Evolutionary conservation across 1,140 invertebrate species (phyloP).

Genomic region (Drosophila yakuba): DNA sequence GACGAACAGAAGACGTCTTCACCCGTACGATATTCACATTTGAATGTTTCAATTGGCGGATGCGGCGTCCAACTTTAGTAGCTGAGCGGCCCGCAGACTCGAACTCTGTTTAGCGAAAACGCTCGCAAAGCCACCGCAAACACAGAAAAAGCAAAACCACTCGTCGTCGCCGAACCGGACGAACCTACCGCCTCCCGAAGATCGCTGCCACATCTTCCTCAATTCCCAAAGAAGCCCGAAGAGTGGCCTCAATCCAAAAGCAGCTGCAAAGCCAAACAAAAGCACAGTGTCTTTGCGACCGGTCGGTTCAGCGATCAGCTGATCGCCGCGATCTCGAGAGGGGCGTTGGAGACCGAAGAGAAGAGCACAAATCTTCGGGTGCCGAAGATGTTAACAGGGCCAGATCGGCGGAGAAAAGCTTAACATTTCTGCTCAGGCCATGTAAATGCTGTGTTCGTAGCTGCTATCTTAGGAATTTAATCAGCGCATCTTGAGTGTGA

Average conservation of each 20-base stretch:
- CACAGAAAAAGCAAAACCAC: conserved; percentile 48
- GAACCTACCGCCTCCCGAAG: conserved; percentile 56
- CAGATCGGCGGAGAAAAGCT: not conserved
- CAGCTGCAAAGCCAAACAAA: conserved; percentile 43
- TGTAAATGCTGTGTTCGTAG: not conserved
- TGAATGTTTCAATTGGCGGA: conserved; percentile 84
- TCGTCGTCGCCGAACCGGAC: conserved; percentile 21
- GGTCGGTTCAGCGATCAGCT: conserved; percentile 69
- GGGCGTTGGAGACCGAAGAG: conserved; percentile 10
- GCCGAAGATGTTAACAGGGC: conserved; percentile 19
- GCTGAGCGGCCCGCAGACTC: conserved; percentile 61
- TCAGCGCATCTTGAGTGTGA: not conserved
- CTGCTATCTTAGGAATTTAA: conserved; percentile 7
- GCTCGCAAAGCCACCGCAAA: conserved; percentile 45
- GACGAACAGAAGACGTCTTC: conserved; percentile 83
- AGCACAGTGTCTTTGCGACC: conserved; percentile 54
- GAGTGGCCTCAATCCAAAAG: conserved; percentile 31
- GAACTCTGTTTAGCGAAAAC: conserved; percentile 63
- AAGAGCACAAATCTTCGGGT: conserved; percentile 24
- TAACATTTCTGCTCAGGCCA: conserved; percentile 32
- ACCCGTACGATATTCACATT: conserved; percentile 84
- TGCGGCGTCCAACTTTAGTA: conserved; percentile 83
- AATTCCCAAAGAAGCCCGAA: conserved; percentile 45
- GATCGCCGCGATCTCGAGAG: conserved; percentile 21
- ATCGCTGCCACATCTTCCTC: conserved; percentile 53